phyloP scores from a whole-genome alignment of 1,140 invertebrate genomes.

The Brachionus rubens region DNA sequence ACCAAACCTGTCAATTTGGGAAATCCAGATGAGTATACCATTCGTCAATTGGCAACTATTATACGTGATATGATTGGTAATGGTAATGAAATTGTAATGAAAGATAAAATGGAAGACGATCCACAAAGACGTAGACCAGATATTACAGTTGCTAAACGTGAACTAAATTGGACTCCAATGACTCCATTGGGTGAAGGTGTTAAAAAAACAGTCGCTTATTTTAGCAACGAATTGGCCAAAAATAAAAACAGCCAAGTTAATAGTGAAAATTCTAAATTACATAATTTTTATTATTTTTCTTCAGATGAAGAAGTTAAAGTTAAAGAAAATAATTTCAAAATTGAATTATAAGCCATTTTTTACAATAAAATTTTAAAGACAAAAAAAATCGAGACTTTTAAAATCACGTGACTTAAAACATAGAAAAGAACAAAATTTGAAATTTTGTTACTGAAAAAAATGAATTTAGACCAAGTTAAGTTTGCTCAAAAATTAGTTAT shows the following conservation, averaged over 20 bases:
- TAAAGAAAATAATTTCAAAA: constrained; percentile 22
- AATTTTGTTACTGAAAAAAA: neutral
- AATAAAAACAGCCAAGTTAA: constrained; percentile 7
- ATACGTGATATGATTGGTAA: constrained; percentile 72
- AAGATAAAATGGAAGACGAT: constrained; percentile 84
- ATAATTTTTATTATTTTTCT: constrained; percentile 40
- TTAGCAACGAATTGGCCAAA: constrained; percentile 69
- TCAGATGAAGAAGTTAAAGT: constrained; percentile 9
- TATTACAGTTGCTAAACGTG: constrained; percentile 78
- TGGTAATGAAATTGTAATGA: neutral
- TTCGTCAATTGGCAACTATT: constrained; percentile 88
- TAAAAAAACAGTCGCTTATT: constrained; percentile 83
- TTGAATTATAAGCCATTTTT: no score
- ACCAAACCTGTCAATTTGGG: constrained; percentile 90
- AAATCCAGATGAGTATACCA: constrained; percentile 95
- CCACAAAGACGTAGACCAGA: constrained; percentile 88
- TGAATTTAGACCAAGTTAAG: neutral
- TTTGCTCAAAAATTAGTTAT: neutral
- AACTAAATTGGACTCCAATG: constrained; percentile 89
- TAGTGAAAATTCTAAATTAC: neutral
- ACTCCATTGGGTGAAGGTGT: constrained; percentile 76
- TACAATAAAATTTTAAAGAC: no score
- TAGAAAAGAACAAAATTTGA: neutral
- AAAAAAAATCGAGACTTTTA: neutral
- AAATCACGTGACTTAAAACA: constrained; percentile 11